Percentiles rank a stretch among this genome's conserved stretches.
phyloP scores from a whole-genome alignment of 2,797 vertebrate genomes.

The Sebastes minor region DNA sequence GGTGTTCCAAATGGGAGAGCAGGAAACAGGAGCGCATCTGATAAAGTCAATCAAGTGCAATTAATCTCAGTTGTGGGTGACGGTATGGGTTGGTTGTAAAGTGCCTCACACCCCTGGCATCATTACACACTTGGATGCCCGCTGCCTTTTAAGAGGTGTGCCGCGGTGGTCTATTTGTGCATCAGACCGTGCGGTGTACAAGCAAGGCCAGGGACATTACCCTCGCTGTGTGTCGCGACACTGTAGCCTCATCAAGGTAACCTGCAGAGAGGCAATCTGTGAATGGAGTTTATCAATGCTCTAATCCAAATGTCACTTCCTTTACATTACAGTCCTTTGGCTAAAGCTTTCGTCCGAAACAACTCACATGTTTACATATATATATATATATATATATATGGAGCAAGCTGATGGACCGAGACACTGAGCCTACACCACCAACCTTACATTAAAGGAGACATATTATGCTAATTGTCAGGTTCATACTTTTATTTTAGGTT shows the following conservation, averaged over 20 bases:
- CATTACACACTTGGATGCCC: constrained; percentile 73
- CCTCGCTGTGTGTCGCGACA: constrained; percentile 70
- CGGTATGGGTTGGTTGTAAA: constrained; percentile 70
- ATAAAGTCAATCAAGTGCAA: constrained; percentile 80
- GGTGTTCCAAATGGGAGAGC: constrained; percentile 58
- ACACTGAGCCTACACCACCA: background rate
- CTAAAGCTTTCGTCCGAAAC: background rate
- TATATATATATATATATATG: background rate
- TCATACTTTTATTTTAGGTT: background rate
- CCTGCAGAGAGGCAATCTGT: constrained; percentile 68
- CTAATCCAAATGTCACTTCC: constrained; percentile 44
- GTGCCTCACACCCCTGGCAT: constrained; percentile 61
- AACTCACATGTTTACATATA: background rate
- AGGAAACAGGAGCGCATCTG: constrained; percentile 56
- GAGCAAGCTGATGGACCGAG: background rate
- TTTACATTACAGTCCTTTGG: background rate
- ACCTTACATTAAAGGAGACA: background rate
- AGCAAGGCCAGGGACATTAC: constrained; percentile 77
- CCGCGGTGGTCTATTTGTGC: constrained; percentile 75
- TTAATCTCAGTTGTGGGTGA: constrained; percentile 77
- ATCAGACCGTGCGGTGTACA: constrained; percentile 71
- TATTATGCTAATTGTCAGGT: background rate
- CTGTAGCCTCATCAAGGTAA: constrained; percentile 61
- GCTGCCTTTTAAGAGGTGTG: constrained; percentile 68
- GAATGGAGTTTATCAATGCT: constrained; percentile 43